These are phyloP conservation scores for Odocoileus hemionus DNA, from an alignment of 2,113 vertebrate genomes.

Conservation along the genomic window DNA sequence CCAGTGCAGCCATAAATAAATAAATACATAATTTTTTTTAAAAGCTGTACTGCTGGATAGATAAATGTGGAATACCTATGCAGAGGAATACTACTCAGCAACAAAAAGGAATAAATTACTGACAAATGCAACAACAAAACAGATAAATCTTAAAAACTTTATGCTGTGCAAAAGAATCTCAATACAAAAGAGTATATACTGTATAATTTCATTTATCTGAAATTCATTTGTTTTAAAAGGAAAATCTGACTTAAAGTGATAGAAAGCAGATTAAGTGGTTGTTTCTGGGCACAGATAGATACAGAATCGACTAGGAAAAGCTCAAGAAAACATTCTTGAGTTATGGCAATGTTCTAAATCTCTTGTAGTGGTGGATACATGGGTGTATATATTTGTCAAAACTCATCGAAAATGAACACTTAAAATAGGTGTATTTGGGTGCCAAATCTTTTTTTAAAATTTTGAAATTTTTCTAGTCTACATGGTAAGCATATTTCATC, in stretches of 20 bases:
- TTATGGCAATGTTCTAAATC: slow-evolving; percentile 2
- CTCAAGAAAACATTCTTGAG: not conserved
- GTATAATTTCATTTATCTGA: not conserved
- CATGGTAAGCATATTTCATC: not conserved
- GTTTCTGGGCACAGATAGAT: not conserved
- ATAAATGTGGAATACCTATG: not conserved
- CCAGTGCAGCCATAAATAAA: not conserved
- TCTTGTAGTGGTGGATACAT: not conserved
- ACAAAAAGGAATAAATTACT: not conserved
- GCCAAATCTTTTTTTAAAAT: not conserved
- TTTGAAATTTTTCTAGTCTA: not conserved
- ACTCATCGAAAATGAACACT: not conserved
- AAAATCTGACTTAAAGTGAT: not conserved
- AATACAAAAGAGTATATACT: not conserved
- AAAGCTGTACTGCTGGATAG: not conserved
- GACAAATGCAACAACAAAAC: not conserved
- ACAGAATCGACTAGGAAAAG: not conserved
- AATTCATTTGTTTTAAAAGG: not conserved
- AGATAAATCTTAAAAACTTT: not conserved
- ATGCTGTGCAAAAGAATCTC: not conserved
- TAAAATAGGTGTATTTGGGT: not conserved
- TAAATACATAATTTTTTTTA: not conserved
- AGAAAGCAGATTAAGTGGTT: not conserved
- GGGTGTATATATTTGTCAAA: not conserved
- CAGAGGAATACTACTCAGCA: not conserved